Evolutionary conservation across 2,113 vertebrate species (phyloP), one percentile per base, ranked within the genome.

Genomic region (Ailuropoda melanoleuca): DNA sequence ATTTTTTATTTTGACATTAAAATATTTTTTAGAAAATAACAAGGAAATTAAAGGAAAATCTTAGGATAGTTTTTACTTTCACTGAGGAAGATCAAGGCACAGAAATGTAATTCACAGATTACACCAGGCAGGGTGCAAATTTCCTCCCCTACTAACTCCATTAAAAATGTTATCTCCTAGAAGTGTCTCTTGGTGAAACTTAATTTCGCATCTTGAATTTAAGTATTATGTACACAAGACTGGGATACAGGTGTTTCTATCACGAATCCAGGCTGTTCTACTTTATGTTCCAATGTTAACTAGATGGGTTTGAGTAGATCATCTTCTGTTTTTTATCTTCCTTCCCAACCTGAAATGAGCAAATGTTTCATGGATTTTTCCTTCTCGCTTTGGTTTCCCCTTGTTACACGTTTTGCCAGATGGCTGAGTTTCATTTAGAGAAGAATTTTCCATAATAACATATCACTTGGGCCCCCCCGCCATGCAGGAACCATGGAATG

Each of bases 381-480:
- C 83, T 97, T 95, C 88, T 93, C 19, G 10, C 17, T 77, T 96
- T 97, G 96, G 90, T 97, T 97, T 96, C 53, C 75, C 75, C 93
- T 96, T 64, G 62, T 92, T 96, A 93, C 70, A 94, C 88, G 48
- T 90, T 97, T 95, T 97, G 95, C 95, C 97, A 97, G 95, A 97
- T 97, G 98, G 81, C 84, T 78, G 91, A 94, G 81, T 94, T 97
- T 98, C 88, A 94, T 50, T 77, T 88, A 92, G 84, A 92, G 92
- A 96, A 96, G 78, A 97, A 97, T 97, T 97, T 98, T 98, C 94
- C 97, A 77, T 92, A 93, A 92, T 98, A 95, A 90, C 92, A 70
- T 89, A 93, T 88, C 88, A 72, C 80, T 95, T 90, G 94, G 64
- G 43, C 87, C 86, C 91, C 78, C 60, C 92, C 82, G 90, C 85